Percentiles rank a stretch among this genome's conserved stretches.
Evolutionary conservation across 2,888 invertebrate species (phyloP).

Genomic region (Sminthurides aquaticus): DNA sequence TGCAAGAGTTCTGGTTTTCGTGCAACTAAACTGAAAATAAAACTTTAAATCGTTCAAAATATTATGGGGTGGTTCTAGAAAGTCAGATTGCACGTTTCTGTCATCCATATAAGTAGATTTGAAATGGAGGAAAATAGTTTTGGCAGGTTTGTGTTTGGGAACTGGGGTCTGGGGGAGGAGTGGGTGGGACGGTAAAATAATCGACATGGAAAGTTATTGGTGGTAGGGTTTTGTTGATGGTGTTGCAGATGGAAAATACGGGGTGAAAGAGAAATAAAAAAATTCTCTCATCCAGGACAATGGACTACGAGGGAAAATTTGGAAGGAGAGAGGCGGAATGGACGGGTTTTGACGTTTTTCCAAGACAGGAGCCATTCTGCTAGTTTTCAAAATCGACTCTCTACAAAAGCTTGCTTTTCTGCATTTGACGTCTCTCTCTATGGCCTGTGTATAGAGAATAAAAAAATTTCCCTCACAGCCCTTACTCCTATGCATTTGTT

Average conservation of each 20-base stretch:
- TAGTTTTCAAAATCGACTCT: slow-evolving; percentile 23
- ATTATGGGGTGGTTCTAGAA: too few relatives aligned
- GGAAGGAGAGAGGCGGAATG: slow-evolving; percentile 24
- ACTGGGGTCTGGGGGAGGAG: too few relatives aligned
- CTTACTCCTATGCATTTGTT: background rate
- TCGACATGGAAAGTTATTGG: slow-evolving; percentile 1
- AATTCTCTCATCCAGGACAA: slow-evolving; percentile 25
- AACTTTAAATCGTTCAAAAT: too few relatives aligned
- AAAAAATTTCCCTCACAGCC: background rate
- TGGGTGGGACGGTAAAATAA: background rate
- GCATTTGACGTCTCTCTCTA: slow-evolving; percentile 23
- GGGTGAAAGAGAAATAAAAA: slow-evolving; percentile 2
- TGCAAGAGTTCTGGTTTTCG: too few relatives aligned
- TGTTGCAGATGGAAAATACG: slow-evolving; percentile 16
- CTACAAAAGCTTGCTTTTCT: slow-evolving; percentile 25
- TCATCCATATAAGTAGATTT: too few relatives aligned
- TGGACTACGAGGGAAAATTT: slow-evolving; percentile 24
- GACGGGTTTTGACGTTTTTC: slow-evolving; percentile 25
- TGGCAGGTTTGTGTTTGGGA: too few relatives aligned
- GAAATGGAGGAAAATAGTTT: too few relatives aligned
- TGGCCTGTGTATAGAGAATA: slow-evolving; percentile 17
- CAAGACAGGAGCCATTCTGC: slow-evolving; percentile 25
- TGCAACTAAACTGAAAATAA: too few relatives aligned
- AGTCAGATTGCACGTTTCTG: too few relatives aligned
- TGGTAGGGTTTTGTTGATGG: slow-evolving; percentile 18